These are phyloP conservation scores for Cryptocephalus primarius DNA, from an alignment of 2,888 invertebrate species.

Conservation along the genomic window DNA sequence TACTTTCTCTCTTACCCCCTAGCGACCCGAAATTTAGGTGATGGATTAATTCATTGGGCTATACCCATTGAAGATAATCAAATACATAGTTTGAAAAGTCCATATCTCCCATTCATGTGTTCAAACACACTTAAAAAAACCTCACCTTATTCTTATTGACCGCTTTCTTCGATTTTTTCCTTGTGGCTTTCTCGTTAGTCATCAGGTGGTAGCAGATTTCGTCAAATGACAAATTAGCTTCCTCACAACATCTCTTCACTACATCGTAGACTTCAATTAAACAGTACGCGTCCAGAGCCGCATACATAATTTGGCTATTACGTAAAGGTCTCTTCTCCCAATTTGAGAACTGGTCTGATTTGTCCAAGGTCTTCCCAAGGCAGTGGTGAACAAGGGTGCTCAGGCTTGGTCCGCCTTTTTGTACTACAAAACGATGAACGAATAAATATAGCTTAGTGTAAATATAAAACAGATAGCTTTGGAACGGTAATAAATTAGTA, in stretches of 20 bases:
- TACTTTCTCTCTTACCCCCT: too few species aligned
- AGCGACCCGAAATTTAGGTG: too few species aligned
- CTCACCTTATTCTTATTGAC: conserved; percentile 26
- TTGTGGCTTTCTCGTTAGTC: conserved; percentile 40
- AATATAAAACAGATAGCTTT: not conserved
- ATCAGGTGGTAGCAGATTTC: conserved; percentile 51
- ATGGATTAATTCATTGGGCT: too few species aligned
- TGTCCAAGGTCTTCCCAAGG: conserved; percentile 66
- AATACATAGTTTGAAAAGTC: too few species aligned
- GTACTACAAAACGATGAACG: conserved; percentile 19
- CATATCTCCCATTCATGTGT: too few species aligned
- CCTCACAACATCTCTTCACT: conserved; percentile 41
- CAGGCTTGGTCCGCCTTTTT: conserved; percentile 52
- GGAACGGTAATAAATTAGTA: too few species aligned
- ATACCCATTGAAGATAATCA: too few species aligned
- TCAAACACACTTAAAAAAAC: not conserved
- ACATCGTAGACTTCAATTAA: conserved; percentile 61
- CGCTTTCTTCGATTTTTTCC: conserved; percentile 33
- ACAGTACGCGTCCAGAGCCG: conserved; percentile 82
- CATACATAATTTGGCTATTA: conserved; percentile 67
- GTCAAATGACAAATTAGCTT: conserved; percentile 48
- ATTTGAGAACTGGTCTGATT: conserved; percentile 85
- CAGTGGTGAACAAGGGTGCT: conserved; percentile 65
- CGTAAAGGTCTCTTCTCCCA: conserved; percentile 80
- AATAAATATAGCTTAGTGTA: too few species aligned